Conservation (phyloP, 2,888 invertebrate species). For the Drosophila parthenogenetica region DNA sequence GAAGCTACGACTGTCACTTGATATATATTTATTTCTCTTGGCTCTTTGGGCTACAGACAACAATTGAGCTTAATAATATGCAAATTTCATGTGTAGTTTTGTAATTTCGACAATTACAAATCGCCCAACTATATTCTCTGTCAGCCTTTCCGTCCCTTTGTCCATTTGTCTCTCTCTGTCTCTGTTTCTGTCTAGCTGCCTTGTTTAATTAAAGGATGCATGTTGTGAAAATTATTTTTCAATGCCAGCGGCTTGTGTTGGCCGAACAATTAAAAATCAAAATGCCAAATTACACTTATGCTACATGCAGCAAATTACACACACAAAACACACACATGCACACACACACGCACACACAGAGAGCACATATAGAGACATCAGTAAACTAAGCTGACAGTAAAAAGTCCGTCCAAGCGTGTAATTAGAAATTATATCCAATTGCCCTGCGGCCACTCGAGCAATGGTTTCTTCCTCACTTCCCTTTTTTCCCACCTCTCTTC, state of each 20-base stretch:
- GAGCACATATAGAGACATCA: conserved; percentile 75
- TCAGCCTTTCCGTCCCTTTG: conserved; percentile 3
- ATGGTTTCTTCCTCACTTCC: conserved; percentile 38
- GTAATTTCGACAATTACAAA: conserved; percentile 69
- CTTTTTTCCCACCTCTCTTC: neutral
- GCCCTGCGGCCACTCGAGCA: conserved; percentile 82
- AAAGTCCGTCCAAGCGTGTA: conserved; percentile 83
- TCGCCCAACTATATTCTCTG: conserved; percentile 25
- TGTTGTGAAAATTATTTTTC: conserved; percentile 66
- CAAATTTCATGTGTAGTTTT: conserved; percentile 74
- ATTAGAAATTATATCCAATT: conserved; percentile 85
- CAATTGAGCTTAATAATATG: conserved; percentile 64
- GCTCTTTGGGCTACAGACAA: conserved; percentile 35
- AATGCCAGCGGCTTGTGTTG: conserved; percentile 66
- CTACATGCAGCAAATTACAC: conserved; percentile 77
- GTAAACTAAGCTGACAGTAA: conserved; percentile 81
- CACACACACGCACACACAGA: conserved; percentile 28
- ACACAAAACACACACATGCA: conserved; percentile 40
- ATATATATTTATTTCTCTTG: conserved; percentile 41
- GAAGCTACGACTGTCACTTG: conserved; percentile 47
- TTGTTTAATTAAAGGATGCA: conserved; percentile 68
- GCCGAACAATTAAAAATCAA: conserved; percentile 78
- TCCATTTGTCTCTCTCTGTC: neutral
- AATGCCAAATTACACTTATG: conserved; percentile 75
- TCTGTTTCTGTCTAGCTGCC: conserved; percentile 19